phyloP scores from a whole-genome alignment of 2,888 invertebrate species.

The Caenorhabditis sp. region DNA sequence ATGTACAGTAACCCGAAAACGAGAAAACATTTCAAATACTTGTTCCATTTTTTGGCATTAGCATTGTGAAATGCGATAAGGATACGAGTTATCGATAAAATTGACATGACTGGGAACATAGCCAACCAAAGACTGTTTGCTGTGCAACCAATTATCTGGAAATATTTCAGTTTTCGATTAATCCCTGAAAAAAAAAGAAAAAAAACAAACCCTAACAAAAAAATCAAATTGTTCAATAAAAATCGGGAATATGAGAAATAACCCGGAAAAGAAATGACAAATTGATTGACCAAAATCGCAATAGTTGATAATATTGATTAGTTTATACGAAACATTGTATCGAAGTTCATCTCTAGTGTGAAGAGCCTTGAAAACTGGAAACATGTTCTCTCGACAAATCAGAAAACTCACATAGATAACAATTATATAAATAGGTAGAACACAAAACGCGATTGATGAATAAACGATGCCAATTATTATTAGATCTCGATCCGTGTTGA shows the following conservation, averaged over 20 bases:
- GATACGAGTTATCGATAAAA: conserved; percentile 23
- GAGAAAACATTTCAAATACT: conserved; percentile 5
- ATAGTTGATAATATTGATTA: conserved; percentile 31
- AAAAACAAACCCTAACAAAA: conserved; percentile 9
- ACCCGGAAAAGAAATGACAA: conserved; percentile 22
- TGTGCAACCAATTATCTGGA: conserved; percentile 33
- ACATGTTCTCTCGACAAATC: background rate
- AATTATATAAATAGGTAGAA: conserved; percentile 21
- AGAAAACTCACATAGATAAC: conserved; percentile 13
- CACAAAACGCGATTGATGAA: conserved; percentile 3
- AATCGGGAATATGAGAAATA: conserved; percentile 22
- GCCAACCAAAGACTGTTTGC: conserved; percentile 38
- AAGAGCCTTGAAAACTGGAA: conserved; percentile 7
- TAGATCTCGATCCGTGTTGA: conserved; percentile 17
- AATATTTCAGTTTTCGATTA: background rate
- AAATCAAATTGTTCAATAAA: conserved; percentile 4
- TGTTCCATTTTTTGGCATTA: background rate
- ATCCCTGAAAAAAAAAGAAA: background rate
- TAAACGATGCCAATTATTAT: conserved; percentile 25
- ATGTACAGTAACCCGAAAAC: conserved; percentile 5
- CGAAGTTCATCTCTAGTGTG: conserved; percentile 22
- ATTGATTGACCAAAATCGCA: conserved; percentile 21
- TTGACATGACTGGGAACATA: conserved; percentile 28
- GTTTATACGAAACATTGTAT: conserved; percentile 24
- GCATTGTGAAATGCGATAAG: conserved; percentile 10